Evolutionary conservation across 2,113 vertebrate genomes (phyloP), one percentile per base, ranked within the genome.

Genomic region (Corythornis madagascariensis): DNA sequence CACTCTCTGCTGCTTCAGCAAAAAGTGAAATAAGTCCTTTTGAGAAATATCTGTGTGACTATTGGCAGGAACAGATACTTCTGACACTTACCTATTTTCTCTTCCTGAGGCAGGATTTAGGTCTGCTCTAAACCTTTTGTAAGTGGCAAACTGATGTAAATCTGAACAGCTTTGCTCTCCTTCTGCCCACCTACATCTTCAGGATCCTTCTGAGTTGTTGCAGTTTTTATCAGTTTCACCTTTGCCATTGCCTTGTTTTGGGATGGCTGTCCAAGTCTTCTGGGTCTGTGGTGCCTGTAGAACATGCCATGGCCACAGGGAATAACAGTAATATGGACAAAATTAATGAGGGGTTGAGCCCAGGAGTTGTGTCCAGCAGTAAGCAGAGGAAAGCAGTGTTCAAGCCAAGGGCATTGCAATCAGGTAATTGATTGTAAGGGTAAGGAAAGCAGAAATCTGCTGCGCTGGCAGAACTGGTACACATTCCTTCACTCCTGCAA

Each of bases 1-100:
- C 82, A 59, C 73, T 55, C 14, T 2, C 57, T 86, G 86, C 89
- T 69, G 78, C 77, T 71, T 86, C 85, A 87, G 94, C 89, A 75
- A 18, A 35, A 47, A 55, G 33, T 2, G 28, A 28, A 63, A 5
- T 7, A 52, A 80, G 6, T 48, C 73, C 72, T 67, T 50, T 15
- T 33, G 53, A 52, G 57, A 64, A 75, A 33, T 24, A 43, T 5
- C 59, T 56, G 10, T 16, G n/a, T 7, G 20, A 21, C 19, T 7
- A 26, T 35, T 50, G 24, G 19, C 13, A 38, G 50, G 60, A 33
- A 17, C 53, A 64, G 59, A 64, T 59, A 40, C 43, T 65, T 29
- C 69, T 78, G 61, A 28, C n/a, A 4, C 53, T 52, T 40, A 18
- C 14, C 42, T 79, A 1, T 52, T 19, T 52, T 19, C 31, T 17